These are phyloP conservation scores for Hystrix cristata DNA, from an alignment of 2,113 vertebrate genomes.

Conservation along the genomic window DNA sequence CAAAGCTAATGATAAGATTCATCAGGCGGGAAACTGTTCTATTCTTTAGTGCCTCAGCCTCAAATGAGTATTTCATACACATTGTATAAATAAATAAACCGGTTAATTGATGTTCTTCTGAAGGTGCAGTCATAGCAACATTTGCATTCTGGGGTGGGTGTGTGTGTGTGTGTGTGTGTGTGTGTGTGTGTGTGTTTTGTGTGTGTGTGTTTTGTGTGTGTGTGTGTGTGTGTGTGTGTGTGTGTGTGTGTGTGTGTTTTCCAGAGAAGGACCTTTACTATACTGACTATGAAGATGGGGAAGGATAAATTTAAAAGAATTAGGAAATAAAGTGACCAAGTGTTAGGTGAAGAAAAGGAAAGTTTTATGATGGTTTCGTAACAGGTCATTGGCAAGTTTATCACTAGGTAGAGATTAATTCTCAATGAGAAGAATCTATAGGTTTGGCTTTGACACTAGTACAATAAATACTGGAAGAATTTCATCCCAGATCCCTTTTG, in stretches of 20 bases:
- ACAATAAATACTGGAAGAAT: background rate
- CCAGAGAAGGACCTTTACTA: background rate
- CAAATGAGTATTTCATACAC: background rate
- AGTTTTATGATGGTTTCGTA: background rate
- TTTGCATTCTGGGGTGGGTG: background rate
- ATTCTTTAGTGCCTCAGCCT: background rate
- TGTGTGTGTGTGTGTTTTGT: background rate
- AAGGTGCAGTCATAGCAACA: background rate
- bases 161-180: background rate
- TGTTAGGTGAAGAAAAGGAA: background rate
- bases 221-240: background rate
- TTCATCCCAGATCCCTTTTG: background rate
- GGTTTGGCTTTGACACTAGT: background rate
- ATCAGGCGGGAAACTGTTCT: background rate
- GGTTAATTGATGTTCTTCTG: background rate
- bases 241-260: background rate
- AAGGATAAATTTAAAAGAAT: background rate
- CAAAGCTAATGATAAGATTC: background rate
- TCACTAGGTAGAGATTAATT: background rate
- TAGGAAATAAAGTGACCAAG: background rate
- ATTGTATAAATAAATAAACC: background rate
- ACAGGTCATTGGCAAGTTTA: background rate
- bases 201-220: too few relatives aligned
- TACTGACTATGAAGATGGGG: background rate
- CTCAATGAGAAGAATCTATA: background rate